phyloP scores from a whole-genome alignment of 2,888 invertebrate genomes.

The Eumerus sabulonum region DNA sequence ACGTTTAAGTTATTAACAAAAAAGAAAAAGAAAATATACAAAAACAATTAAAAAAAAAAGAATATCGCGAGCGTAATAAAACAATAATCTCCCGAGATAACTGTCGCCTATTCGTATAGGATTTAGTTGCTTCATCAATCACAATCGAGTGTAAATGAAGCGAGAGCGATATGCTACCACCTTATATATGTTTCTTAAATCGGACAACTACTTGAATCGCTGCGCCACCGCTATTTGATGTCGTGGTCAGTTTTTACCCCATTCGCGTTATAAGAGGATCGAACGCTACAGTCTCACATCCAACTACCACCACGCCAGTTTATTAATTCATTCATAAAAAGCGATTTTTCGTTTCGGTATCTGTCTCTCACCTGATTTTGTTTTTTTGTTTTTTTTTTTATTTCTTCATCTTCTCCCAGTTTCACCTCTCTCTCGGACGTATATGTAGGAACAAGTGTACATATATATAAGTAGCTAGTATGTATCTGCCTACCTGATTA shows the following conservation, averaged over 20 bases:
- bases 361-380: slow-evolving; percentile 11
- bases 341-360: slow-evolving; percentile 27
- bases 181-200: slow-evolving; percentile 61
- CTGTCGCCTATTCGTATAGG: slow-evolving; percentile 27
- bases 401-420: too few relatives aligned
- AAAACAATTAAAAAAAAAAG: too few relatives aligned
- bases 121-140: slow-evolving; percentile 65
- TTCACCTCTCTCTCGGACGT: too few relatives aligned
- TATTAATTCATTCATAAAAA: slow-evolving; percentile 63
- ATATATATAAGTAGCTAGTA: too few relatives aligned
- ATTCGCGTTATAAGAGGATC: slow-evolving; percentile 48
- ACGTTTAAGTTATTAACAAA: too few relatives aligned
- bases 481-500: too few relatives aligned
- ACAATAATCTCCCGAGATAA: slow-evolving; percentile 34
- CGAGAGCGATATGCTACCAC: slow-evolving; percentile 61
- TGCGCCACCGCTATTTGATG: too few relatives aligned
- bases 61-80: slow-evolving; percentile 30
- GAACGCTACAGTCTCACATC: slow-evolving; percentile 18
- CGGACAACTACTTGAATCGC: not conserved
- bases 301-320: slow-evolving; percentile 24
- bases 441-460: too few relatives aligned
- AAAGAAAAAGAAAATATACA: too few relatives aligned
- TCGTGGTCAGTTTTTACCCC: slow-evolving; percentile 32
- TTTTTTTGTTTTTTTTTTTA: too few relatives aligned
- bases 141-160: slow-evolving; percentile 63